Base-by-base conservation (phyloP, 2,797 vertebrate genomes). In the Manis javanica region DNA sequence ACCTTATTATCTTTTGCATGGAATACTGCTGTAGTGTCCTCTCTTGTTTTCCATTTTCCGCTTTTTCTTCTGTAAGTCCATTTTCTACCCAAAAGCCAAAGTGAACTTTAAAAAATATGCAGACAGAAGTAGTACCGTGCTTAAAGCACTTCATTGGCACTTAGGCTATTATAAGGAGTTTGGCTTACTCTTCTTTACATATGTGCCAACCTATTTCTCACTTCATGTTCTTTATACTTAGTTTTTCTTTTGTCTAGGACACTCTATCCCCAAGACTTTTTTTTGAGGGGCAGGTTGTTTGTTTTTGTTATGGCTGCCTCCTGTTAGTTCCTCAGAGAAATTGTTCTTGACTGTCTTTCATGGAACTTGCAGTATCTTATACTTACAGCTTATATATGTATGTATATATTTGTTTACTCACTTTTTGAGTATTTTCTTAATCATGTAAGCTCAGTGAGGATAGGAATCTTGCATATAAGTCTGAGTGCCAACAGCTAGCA, bases 261-360 rank as follows among this genome's bases (percentile, higher is more conserved):
- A 59, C 12, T 87, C 49, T 57, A n/a, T 68, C 68, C 23, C 21
- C 34, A 29, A 55, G 42, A 34, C 72, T 82, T 63, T 87, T 61
- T 77, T 51, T 39, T 69, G 11, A 13, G 34, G 21, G 37, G 42
- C 42, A 42, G 42, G 42, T 42, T 24, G 14, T 74, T 79, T 86
- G 61, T 66, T 81, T 91, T 89, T 29, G n/a, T 49, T 31, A 64
- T 86, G 59, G 7, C 37, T 71, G 46, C 7, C 57, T 39, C 7
- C 57, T 90, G 1, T 92, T 31, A 66, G 19, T 86, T 77, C 14
- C n/a, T 87, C 18, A 88, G 63, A 90, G 49, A 90, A 87, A 77
- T 71, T 86, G 63, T 90, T 92, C 55, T 92, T 96, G 61, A 71
- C 61, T 75, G 5, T 68, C 29, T 42, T 71, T 95, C 46, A 46